A percentile compares a stretch with the other conserved stretches of the same genome.
Evolutionary conservation across 2,113 vertebrate genomes (phyloP).

Genomic region (Verasper variegatus): DNA sequence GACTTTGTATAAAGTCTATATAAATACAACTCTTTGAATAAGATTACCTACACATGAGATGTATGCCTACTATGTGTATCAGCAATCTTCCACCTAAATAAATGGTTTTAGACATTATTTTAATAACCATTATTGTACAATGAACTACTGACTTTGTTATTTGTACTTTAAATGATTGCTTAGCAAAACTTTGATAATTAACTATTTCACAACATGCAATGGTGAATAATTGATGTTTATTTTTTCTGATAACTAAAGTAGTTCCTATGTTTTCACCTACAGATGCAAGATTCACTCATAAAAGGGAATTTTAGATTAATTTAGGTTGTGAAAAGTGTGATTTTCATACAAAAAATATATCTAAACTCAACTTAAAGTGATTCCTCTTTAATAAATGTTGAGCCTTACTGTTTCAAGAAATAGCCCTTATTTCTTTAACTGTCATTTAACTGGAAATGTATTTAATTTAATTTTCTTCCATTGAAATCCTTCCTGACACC

Average conservation of each 20-base stretch:
- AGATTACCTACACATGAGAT: no score
- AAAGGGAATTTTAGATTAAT: background rate
- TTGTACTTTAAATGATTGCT: background rate
- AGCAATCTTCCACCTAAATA: background rate
- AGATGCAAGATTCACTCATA: background rate
- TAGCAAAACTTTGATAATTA: background rate
- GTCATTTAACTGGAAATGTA: background rate
- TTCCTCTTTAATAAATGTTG: background rate
- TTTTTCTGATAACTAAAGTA: background rate
- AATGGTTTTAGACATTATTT: background rate
- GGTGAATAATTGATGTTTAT: background rate
- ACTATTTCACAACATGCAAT: background rate
- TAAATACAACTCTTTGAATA: no score
- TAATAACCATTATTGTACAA: background rate
- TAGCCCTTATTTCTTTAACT: rapidly evolving
- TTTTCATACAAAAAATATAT: background rate
- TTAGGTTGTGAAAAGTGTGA: no score
- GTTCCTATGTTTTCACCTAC: background rate
- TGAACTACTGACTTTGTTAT: background rate
- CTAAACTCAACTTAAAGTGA: background rate
- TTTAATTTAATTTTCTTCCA: background rate
- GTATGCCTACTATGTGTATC: no score
- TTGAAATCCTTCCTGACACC: background rate
- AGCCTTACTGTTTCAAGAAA: background rate
- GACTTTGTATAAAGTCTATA: background rate